A percentile compares a stretch with the other conserved stretches of the same genome.
These are phyloP conservation scores for Leptothorax acervorum DNA, from an alignment of 2,888 invertebrate genomes.

Conservation along the genomic window DNA sequence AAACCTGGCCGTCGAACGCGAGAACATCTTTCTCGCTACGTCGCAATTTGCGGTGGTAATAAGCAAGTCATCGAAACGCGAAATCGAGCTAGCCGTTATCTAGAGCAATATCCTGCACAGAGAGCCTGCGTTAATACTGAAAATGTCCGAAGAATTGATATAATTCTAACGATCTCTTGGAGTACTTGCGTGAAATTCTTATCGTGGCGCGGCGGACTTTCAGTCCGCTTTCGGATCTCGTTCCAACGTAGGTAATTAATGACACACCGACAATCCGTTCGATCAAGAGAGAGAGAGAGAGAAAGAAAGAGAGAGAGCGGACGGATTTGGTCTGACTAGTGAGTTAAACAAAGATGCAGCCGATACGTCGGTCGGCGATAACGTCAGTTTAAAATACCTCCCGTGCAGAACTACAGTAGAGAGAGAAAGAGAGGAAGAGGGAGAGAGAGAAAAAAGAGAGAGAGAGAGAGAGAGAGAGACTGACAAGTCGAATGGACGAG, in stretches of 20 bases:
- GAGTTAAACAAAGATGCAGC: slow-evolving; percentile 29
- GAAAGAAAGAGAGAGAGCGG: too few relatives aligned
- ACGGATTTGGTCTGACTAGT: not conserved
- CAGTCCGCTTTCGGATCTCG: not conserved
- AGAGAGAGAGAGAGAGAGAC: not conserved
- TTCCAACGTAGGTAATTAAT: slow-evolving; percentile 20
- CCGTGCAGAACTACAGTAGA: not conserved
- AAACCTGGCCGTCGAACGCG: slow-evolving; percentile 20
- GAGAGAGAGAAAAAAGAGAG: not conserved
- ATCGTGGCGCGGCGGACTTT: not conserved
- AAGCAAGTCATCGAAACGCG: not conserved
- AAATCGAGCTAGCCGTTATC: not conserved
- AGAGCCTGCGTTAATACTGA: not conserved
- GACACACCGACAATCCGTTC: slow-evolving; percentile 8
- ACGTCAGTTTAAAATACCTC: slow-evolving; percentile 50
- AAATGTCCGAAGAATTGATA: not conserved
- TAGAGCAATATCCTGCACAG: too few relatives aligned
- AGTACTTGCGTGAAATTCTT: slow-evolving; percentile 22
- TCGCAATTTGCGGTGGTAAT: not conserved
- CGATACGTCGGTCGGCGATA: slow-evolving; percentile 18
- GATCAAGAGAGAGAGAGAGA: not conserved
- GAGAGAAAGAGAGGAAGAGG: not conserved
- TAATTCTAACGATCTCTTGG: not conserved
- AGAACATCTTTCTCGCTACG: not conserved
- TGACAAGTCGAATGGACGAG: slow-evolving; percentile 55